Evolutionary conservation across 2,113 vertebrate genomes (phyloP).

Genomic region (Emydura subglobosa): DNA sequence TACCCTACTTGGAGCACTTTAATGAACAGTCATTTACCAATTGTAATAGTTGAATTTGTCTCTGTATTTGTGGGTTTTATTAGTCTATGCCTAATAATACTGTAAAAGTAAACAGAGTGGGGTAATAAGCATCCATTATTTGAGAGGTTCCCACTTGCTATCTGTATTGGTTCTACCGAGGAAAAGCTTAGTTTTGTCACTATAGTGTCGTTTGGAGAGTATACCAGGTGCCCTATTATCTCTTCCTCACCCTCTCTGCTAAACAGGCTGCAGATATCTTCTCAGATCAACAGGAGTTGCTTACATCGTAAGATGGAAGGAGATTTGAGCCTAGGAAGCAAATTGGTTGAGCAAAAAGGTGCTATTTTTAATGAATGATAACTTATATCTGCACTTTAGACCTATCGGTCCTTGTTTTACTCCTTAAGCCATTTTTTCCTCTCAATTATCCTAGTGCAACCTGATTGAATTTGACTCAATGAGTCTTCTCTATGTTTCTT

Average conservation of each 20-base stretch:
- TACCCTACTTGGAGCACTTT: not conserved
- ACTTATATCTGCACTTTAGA: not conserved
- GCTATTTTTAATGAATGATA: not conserved
- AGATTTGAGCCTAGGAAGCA: not conserved
- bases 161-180: not conserved
- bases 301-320: not conserved
- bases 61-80: not conserved
- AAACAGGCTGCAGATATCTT: not conserved
- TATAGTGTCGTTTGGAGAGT: not conserved
- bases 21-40: not conserved
- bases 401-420: too few relatives aligned
- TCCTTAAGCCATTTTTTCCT: too few relatives aligned
- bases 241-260: not conserved
- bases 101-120: not conserved
- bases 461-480: too few relatives aligned
- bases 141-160: not conserved
- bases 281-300: not conserved
- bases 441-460: too few relatives aligned
- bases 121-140: not conserved
- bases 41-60: not conserved
- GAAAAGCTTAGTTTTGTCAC: not conserved
- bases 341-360: not conserved
- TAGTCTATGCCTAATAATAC: not conserved
- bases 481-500: too few relatives aligned
- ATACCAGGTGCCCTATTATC: not conserved